A percentile compares a stretch with the other conserved stretches of the same genome.
Conservation (phyloP, 2,888 invertebrate species). For the Meganola albula region DNA sequence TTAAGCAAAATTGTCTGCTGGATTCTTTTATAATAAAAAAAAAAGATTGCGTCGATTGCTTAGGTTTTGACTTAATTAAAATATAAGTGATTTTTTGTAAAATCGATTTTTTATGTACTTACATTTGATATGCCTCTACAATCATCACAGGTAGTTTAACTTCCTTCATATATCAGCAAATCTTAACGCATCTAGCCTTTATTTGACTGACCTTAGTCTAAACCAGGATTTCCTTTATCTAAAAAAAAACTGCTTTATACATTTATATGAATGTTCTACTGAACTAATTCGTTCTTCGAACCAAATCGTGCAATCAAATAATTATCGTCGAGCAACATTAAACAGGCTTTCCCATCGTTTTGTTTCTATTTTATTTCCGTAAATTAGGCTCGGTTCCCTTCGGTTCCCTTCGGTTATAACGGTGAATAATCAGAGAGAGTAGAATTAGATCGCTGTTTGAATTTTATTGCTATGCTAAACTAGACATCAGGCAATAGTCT, state of each 20-base stretch:
- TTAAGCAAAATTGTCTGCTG: constrained; percentile 20
- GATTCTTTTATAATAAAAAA: constrained; percentile 12
- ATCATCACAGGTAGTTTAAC: constrained; percentile 23
- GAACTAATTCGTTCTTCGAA: constrained; percentile 27
- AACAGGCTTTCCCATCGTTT: constrained; percentile 31
- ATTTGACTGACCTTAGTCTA: constrained; percentile 22
- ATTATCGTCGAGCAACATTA: constrained; percentile 33
- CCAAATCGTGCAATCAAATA: constrained; percentile 30
- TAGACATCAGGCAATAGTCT: no score
- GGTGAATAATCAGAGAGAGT: constrained; percentile 16
- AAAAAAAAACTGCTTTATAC: constrained; percentile 27
- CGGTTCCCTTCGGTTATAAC: constrained; percentile 26
- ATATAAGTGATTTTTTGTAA: no score
- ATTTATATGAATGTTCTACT: constrained; percentile 21
- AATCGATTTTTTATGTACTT: neutral
- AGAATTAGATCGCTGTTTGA: no score
- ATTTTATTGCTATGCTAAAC: no score
- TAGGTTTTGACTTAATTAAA: neutral
- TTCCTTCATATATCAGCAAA: constrained; percentile 25
- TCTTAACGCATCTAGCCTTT: constrained; percentile 32
- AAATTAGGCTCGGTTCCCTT: constrained; percentile 25
- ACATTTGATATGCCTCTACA: neutral
- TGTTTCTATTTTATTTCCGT: constrained; percentile 29
- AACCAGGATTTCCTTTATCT: constrained; percentile 27
- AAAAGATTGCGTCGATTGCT: neutral